These are phyloP conservation scores for Phaethon lepturus DNA, from an alignment of 2,113 vertebrate genomes.

Conservation along the genomic window DNA sequence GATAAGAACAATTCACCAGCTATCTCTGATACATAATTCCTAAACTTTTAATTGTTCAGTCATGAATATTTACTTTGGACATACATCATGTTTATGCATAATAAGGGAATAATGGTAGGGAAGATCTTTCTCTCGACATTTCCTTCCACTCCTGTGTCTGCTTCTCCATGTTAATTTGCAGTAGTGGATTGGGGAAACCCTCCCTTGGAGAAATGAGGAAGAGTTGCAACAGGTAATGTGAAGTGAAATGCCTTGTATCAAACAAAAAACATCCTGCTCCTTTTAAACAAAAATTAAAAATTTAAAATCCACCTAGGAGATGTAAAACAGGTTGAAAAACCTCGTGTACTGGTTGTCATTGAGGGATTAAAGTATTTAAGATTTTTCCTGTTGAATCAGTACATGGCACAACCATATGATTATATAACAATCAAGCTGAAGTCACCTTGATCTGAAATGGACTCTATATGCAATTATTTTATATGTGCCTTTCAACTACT, in stretches of 20 bases:
- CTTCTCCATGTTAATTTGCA: neutral
- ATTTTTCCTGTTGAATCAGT: neutral
- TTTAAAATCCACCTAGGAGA: too few species aligned
- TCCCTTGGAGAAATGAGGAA: neutral
- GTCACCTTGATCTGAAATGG: neutral
- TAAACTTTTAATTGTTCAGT: neutral
- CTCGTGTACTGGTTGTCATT: neutral
- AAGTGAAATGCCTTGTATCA: neutral
- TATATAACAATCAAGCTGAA: neutral
- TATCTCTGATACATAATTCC: neutral
- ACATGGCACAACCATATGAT: neutral
- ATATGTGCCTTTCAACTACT: neutral
- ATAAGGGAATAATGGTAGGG: neutral
- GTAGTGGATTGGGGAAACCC: neutral
- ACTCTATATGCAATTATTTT: neutral
- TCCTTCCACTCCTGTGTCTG: neutral
- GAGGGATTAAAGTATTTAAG: neutral
- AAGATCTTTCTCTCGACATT: neutral
- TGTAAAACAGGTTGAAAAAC: neutral
- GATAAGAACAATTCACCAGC: neutral
- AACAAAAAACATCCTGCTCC: neutral
- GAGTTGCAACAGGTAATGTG: neutral
- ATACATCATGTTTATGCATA: rapidly evolving
- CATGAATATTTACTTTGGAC: neutral
- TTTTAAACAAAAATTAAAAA: neutral